Percentiles rank a stretch among this genome's conserved stretches.
Evolutionary conservation across 30 jellyfish, hydroid and myxozoan species (phyloP).

Genomic region (Aurelia coerulea): DNA sequence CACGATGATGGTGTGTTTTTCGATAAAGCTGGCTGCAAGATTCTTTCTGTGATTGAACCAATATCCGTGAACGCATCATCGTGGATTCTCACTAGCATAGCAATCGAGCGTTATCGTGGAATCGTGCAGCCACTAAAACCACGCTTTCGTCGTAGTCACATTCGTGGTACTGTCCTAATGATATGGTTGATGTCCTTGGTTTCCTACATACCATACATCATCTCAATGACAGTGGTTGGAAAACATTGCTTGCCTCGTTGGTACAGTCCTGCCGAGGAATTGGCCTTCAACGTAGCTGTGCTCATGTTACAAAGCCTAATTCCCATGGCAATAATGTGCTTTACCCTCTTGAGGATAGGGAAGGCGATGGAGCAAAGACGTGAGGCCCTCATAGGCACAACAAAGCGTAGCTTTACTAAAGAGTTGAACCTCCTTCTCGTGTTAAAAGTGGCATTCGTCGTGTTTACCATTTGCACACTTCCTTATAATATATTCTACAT

Average conservation of each 20-base stretch:
- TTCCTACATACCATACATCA: constrained; percentile 40
- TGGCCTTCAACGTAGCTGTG: constrained; percentile 43
- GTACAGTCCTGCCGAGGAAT: constrained; percentile 40
- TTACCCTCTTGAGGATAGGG: constrained; percentile 15
- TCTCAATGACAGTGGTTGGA: constrained; percentile 30
- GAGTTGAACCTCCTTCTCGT: constrained; percentile 34
- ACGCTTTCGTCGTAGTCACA: constrained; percentile 40
- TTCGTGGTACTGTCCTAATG: constrained; percentile 19
- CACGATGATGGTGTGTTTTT: constrained; percentile 22
- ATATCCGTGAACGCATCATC: constrained; percentile 73
- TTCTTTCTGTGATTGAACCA: constrained; percentile 65
- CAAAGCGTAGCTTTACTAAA: constrained; percentile 23
- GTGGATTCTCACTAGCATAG: constrained; percentile 76
- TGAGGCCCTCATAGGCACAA: constrained; percentile 23
- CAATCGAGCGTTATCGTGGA: constrained; percentile 77
- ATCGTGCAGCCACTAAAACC: constrained; percentile 67
- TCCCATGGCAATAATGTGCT: constrained; percentile 55
- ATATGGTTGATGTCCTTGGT: constrained; percentile 56
- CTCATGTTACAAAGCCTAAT: constrained; percentile 36
- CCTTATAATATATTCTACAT: constrained; percentile 80
- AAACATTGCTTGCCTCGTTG: constrained; percentile 60
- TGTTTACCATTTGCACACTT: constrained; percentile 66
- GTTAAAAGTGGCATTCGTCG: constrained; percentile 53
- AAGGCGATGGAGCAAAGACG: constrained; percentile 26
- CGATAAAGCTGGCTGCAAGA: constrained; percentile 34